A percentile compares a stretch with the other conserved stretches of the same genome.
Evolutionary conservation across 2,113 vertebrate species (phyloP).

Genomic region (Progne subis): DNA sequence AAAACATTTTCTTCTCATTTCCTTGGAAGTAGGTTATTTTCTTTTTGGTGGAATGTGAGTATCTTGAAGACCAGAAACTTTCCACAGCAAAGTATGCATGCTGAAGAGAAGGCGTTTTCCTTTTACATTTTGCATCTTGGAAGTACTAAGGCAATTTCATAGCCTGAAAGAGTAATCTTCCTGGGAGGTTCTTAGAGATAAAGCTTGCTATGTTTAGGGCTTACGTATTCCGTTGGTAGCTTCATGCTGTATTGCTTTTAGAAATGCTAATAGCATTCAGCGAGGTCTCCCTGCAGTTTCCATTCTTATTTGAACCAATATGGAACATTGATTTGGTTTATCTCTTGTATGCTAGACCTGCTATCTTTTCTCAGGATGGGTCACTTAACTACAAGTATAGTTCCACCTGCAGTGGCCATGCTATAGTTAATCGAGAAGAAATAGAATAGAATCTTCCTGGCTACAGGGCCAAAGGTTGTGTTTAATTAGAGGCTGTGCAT

Average conservation of each 20-base stretch:
- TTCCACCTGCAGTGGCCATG: too few relatives aligned
- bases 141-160: neutral
- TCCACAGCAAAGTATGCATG: neutral
- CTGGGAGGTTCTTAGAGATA: neutral
- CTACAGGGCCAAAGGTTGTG: neutral
- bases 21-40: neutral
- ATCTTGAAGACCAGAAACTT: neutral
- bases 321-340: neutral
- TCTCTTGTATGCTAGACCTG: neutral
- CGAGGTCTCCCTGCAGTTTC: neutral
- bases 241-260: neutral
- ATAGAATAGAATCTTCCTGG: neutral
- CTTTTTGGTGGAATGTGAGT: neutral
- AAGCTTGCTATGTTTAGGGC: neutral
- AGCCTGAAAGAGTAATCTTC: neutral
- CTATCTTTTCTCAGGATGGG: too few relatives aligned
- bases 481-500: neutral
- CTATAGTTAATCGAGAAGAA: neutral
- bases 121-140: neutral
- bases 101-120: neutral
- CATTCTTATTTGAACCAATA: neutral
- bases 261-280: neutral
- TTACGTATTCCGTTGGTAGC: neutral
- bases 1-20: neutral
- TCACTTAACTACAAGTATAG: too few relatives aligned